Evolutionary conservation across 2,888 invertebrate species (phyloP), one percentile per base, ranked within the genome.

Genomic region (Stenichneumon culpator): DNA sequence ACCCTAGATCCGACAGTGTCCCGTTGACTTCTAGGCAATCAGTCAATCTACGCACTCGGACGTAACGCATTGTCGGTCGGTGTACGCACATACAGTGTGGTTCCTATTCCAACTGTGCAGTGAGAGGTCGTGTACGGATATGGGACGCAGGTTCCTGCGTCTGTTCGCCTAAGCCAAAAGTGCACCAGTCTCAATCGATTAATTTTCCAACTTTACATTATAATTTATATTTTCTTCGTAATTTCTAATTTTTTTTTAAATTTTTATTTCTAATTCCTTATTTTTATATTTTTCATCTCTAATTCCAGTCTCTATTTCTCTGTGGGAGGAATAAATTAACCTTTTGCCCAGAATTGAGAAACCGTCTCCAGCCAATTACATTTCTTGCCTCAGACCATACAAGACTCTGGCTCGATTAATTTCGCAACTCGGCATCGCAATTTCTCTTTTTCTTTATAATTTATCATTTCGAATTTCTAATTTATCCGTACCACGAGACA

Each of bases 11-110:
- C 70, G 50, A 60, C 79, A 79, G 60, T 70, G 63, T 79, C 79
- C 70, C 70, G 70, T 25, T 47, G 47, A 60, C 79, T 69, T n/a
- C 57, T 39, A 16, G 50, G 60, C 70, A 79, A 70, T 79, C 70
- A 25, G 70, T 70, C 70, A 79, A 79, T 79, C 79, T 79, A 47
- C 68, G 63, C 79, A 70, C 32, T 70, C 70, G 79, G 63, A 79
- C 79, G 70, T 79, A 50, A 70, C 70, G 36, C 63, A 70, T 22
- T 50, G 60, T 2, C 19, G 9, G n/a, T 32, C 28, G 11, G 28
- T 52, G 25, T 70, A 25, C n/a, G 25, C 28, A 50, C 28, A 52
- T 32, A 36, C 54, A 32, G 19, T 36, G 1, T 19, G 36, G 5
- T 54, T 11, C 19, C 36, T 19, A 19, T 70, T 36, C 14, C 4